phyloP scores from a whole-genome alignment of 2,888 invertebrate genomes.

The Amaurobius ferox region DNA sequence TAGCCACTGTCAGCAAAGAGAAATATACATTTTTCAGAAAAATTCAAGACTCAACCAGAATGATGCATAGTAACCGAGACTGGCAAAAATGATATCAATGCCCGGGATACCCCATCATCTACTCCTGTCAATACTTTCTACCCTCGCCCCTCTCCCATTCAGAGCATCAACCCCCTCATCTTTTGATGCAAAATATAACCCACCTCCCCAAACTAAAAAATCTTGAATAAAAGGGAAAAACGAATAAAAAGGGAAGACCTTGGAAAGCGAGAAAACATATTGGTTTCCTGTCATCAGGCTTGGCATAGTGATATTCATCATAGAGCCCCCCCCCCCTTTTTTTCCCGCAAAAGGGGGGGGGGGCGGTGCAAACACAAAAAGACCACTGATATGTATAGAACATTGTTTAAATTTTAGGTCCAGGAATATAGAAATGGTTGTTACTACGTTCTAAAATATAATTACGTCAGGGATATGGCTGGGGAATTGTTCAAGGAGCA shows the following conservation, averaged over 20 bases:
- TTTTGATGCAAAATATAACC: constrained; percentile 28
- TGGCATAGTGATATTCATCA: constrained; percentile 16
- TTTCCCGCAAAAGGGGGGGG: not conserved
- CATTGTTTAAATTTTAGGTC: not conserved
- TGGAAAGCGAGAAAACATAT: constrained; percentile 31
- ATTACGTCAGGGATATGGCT: no score
- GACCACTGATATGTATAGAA: not conserved
- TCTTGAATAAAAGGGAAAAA: not conserved
- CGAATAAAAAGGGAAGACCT: not conserved
- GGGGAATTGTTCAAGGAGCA: no score
- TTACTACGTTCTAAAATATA: no score
- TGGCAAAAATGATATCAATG: constrained; percentile 16
- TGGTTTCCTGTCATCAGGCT: constrained; percentile 28
- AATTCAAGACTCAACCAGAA: not conserved
- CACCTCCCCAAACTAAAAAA: constrained; percentile 11
- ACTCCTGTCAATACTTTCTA: constrained; percentile 10
- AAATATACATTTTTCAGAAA: not conserved
- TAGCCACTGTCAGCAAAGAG: not conserved
- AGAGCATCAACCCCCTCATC: constrained; percentile 20
- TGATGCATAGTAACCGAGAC: not conserved
- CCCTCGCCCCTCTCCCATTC: constrained; percentile 2
- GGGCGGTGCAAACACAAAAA: not conserved
- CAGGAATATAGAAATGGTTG: not conserved
- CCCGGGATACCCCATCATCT: not conserved
- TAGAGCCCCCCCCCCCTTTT: not conserved